Conservation (phyloP, 1,140 invertebrate genomes). For the Meloidogyne exigua region DNA sequence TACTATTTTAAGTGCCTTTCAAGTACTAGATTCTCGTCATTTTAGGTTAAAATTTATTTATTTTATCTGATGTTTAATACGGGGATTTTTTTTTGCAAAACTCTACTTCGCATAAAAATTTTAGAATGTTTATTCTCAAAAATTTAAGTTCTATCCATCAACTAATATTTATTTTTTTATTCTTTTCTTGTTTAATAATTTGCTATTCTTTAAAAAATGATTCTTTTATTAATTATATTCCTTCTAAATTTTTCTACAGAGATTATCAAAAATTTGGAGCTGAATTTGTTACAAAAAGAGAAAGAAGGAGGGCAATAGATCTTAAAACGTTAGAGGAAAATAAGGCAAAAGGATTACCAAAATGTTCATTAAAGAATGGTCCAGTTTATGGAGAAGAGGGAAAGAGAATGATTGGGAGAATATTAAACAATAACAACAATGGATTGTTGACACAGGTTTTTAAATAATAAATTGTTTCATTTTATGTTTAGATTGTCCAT, state of each 20-base stretch:
- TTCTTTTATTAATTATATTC: neutral
- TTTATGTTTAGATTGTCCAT: constrained; percentile 50
- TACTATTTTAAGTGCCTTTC: too few relatives aligned
- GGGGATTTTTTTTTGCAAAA: too few relatives aligned
- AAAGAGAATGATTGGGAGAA: neutral
- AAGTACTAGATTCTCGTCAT: too few relatives aligned
- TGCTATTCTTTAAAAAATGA: too few relatives aligned
- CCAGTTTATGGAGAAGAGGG: neutral
- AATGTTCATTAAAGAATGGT: constrained; percentile 11
- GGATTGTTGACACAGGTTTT: neutral
- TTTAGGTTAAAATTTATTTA: too few relatives aligned
- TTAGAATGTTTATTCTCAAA: too few relatives aligned
- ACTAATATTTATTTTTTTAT: too few relatives aligned
- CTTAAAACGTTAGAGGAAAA: constrained; percentile 6
- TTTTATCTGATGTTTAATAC: too few relatives aligned
- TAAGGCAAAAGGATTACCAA: neutral
- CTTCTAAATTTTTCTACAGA: neutral
- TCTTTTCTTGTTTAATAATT: too few relatives aligned
- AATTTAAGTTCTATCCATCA: too few relatives aligned
- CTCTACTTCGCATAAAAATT: too few relatives aligned
- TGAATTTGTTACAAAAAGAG: neutral
- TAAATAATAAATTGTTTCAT: neutral
- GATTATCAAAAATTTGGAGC: neutral
- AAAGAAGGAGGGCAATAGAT: constrained; percentile 21
- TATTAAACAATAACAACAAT: neutral